Evolutionary conservation across 2,888 invertebrate species (phyloP).

Genomic region (Stenotaenia linearis): DNA sequence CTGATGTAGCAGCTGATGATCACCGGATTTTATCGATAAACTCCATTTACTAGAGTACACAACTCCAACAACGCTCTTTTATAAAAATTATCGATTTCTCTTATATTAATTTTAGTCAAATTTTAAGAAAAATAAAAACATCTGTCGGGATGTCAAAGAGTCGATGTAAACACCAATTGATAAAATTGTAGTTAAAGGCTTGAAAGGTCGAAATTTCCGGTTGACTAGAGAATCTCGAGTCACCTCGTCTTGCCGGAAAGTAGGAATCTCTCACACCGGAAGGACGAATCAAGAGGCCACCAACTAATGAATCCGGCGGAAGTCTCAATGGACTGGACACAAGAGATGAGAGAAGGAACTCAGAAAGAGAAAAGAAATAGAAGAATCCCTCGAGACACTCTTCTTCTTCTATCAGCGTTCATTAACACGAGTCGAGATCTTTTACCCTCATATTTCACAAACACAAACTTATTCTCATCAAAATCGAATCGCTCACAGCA

Average conservation of each 20-base stretch:
- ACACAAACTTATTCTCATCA: too few species aligned
- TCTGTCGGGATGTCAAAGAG: too few species aligned
- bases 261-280: neutral
- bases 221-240: neutral
- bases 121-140: too few species aligned
- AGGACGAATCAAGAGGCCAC: neutral
- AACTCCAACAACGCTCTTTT: too few species aligned
- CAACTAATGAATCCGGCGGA: conserved; percentile 23
- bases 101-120: too few species aligned
- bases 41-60: neutral
- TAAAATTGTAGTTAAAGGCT: neutral
- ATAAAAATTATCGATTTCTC: too few species aligned
- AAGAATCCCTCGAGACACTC: neutral
- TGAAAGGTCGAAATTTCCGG: neutral
- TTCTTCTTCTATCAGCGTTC: conserved; percentile 5
- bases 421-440: neutral
- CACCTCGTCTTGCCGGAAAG: neutral
- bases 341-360: neutral
- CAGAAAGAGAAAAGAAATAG: neutral
- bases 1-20: neutral
- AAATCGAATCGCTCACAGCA: too few species aligned
- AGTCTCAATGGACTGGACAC: conserved; percentile 14
- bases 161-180: neutral
- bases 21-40: neutral
- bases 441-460: neutral